A percentile compares a stretch with the other conserved stretches of the same genome.
Evolutionary conservation across 2,113 vertebrate species (phyloP).

Genomic region (Sarotherodon lohbergeri): DNA sequence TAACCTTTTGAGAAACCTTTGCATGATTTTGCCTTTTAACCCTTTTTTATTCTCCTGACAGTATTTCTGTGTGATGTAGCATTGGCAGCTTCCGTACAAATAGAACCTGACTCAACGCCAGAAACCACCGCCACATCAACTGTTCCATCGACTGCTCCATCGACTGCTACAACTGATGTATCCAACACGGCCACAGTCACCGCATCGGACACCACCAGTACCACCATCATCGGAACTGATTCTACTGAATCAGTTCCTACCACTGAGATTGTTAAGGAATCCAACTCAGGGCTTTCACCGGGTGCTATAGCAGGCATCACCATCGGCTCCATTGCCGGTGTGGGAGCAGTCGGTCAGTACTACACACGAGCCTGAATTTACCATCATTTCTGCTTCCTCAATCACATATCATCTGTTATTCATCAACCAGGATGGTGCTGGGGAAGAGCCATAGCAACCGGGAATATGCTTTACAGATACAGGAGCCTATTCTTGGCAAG

Average conservation of each 20-base stretch:
- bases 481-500: neutral
- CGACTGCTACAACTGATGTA: rapidly evolving
- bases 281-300: neutral
- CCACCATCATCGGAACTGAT: neutral
- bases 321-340: slow-evolving; percentile 57
- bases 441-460: neutral
- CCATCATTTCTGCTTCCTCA: neutral
- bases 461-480: neutral
- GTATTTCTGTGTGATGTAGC: neutral
- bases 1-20: neutral
- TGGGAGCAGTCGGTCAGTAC: slow-evolving; percentile 55
- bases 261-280: neutral
- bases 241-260: neutral
- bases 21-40: neutral
- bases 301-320: slow-evolving; percentile 56
- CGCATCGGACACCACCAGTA: neutral
- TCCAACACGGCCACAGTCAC: rapidly evolving
- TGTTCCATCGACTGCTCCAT: too few species aligned
- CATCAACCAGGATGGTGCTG: neutral
- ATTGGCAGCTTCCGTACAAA: too few species aligned
- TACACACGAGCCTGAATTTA: neutral
- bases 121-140: rapidly evolving
- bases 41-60: neutral
- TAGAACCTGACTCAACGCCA: neutral
- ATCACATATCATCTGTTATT: neutral